phyloP scores from a whole-genome alignment of 1,140 invertebrate genomes.

The Charaxes varanes region DNA sequence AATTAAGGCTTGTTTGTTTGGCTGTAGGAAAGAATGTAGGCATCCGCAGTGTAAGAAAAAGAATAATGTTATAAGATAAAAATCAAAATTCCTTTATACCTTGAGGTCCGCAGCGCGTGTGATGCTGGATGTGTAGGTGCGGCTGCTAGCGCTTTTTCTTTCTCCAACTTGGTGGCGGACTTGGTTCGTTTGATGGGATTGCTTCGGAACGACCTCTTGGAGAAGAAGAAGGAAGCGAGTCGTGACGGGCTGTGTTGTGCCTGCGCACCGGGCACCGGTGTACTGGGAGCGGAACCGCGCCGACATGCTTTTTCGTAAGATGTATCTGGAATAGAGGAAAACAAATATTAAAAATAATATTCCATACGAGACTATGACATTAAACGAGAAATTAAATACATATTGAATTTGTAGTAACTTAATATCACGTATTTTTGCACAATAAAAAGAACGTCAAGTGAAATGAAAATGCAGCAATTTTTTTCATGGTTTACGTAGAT shows the following conservation, averaged over 20 bases:
- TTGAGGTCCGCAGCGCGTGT: conserved; percentile 79
- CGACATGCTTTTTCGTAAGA: conserved; percentile 93
- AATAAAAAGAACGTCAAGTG: no score
- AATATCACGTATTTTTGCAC: no score
- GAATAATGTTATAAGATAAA: no score
- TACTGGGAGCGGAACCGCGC: conserved; percentile 87
- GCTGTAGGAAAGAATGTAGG: no score
- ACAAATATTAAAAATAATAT: background rate
- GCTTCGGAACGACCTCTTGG: conserved; percentile 89
- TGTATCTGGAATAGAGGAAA: conserved; percentile 82
- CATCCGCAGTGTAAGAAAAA: no score
- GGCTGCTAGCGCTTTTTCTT: conserved; percentile 73
- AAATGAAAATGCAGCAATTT: no score
- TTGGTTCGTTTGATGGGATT: conserved; percentile 93
- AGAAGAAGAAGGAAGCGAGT: conserved; percentile 87
- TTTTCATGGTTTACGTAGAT: no score
- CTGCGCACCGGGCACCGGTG: conserved; percentile 81
- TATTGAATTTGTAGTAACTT: no score
- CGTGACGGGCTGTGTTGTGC: conserved; percentile 71
- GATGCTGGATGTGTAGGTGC: conserved; percentile 62
- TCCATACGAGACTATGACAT: no score
- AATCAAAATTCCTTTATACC: conserved; percentile 60
- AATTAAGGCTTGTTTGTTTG: no score
- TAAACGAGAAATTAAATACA: no score
- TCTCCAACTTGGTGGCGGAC: conserved; percentile 92